Conservation (phyloP, 2,797 vertebrate species). For the Pangasius mekongensis region DNA sequence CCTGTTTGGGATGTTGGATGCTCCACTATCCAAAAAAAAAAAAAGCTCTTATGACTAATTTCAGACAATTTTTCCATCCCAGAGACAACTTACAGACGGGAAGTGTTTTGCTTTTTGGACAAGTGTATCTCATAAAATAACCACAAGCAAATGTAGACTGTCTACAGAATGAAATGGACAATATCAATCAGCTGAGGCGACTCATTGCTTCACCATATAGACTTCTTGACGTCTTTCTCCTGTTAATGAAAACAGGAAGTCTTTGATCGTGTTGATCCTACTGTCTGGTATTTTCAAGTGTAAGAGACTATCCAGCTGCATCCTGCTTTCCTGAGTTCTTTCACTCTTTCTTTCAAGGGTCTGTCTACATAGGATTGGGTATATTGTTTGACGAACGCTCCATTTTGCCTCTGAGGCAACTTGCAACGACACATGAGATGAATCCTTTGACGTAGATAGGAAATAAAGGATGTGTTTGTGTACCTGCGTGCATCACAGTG, state of each 20-base stretch:
- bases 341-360: conserved; percentile 48
- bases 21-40: background rate
- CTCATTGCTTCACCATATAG: background rate
- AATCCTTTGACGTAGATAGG: conserved; percentile 28
- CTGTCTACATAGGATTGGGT: conserved; percentile 37
- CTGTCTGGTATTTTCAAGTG: conserved; percentile 44
- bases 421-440: conserved; percentile 33
- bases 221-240: background rate
- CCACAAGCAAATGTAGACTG: background rate
- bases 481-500: conserved; percentile 21
- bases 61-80: background rate
- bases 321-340: conserved; percentile 30
- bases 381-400: conserved; percentile 36
- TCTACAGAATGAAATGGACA: background rate
- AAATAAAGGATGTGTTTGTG: conserved; percentile 49
- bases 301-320: conserved; percentile 37
- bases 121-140: background rate
- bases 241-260: conserved; percentile 17
- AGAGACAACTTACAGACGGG: background rate
- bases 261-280: conserved; percentile 25
- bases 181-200: background rate
- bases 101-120: background rate
- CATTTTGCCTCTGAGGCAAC: conserved; percentile 38
- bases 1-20: conserved; percentile 6
- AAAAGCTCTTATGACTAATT: background rate